Conservation (phyloP, 1,140 invertebrate genomes). For the Heliconius melpomene region DNA sequence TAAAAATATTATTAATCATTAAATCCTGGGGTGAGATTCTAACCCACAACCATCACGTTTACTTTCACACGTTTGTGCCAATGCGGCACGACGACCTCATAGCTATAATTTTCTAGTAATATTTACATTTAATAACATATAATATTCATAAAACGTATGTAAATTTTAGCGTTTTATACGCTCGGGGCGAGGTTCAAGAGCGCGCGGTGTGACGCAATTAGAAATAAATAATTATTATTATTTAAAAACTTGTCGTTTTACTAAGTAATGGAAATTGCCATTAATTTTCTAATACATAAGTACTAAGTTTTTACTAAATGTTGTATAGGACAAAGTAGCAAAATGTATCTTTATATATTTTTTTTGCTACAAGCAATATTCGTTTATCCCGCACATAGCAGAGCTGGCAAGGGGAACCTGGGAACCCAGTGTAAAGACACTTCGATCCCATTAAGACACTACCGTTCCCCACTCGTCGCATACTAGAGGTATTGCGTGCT, state of each 20-base stretch:
- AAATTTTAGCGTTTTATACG: not conserved
- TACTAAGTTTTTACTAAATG: not conserved
- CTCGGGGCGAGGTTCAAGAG: slow-evolving; percentile 8
- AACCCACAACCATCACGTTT: not conserved
- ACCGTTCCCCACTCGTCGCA: no score
- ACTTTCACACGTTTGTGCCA: no score
- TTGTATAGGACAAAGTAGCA: not conserved
- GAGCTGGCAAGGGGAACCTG: no score
- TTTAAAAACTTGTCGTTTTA: not conserved
- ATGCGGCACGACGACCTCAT: no score
- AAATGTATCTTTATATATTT: no score
- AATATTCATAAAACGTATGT: not conserved
- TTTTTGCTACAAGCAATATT: no score
- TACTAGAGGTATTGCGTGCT: no score
- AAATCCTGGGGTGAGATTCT: no score
- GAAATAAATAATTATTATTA: not conserved
- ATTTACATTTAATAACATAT: not conserved
- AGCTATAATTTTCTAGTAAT: not conserved
- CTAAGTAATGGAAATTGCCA: slow-evolving; percentile 4
- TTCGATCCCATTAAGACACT: no score
- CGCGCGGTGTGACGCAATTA: not conserved
- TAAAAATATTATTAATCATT: no score
- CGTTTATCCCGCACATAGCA: no score
- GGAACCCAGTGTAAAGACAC: no score
- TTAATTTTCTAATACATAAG: not conserved